Base-by-base conservation (phyloP, 2,888 invertebrate species). In the Pachliopta kotzebuea region DNA sequence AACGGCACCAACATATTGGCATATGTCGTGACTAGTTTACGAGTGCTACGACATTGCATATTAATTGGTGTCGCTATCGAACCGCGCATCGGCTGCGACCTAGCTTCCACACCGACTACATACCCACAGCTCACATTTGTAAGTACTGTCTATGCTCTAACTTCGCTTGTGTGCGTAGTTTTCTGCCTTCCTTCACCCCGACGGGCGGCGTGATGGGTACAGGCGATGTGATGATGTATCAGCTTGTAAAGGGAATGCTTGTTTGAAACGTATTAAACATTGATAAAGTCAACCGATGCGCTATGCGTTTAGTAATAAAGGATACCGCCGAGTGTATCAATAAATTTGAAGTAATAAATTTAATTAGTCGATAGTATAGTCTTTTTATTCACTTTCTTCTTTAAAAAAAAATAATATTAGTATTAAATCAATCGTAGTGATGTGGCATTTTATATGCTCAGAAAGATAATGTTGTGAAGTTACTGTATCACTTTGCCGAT, bases 21-120 rank as follows among this genome's bases (percentile, higher is more conserved):
- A 88, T 90, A 86, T 88, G 88, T 88, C 89, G 90, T 90, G 90
- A 89, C 87, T 88, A 83, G 88, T 90, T 87, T 88, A 90, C 90
- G 90, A 86, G 86, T 85, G 81, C 84, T 81, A 81, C 84, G 86
- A 88, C 89, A 88, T 88, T 86, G 90, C 90, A 90, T 90, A 90
- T 90, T 90, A 90, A 90, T 90, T 89, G 90, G 84, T 85, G 85
- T 83, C 80, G 82, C 80, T 90, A 90, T 90, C 90, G 83, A 84
- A 72, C 77, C 78, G 81, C 81, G 82, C 88, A 89, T 88, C 88
- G 84, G 72, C 72, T 77, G 71, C 86, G 81, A 84, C 86, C 84
- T 82, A 79, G 83, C 86, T 83, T 77, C 84, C 79, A 80, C 80
- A 77, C 77, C 71, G 69, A 70, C 66, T 66, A 71, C 66, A 72